Evolutionary conservation across 2,888 invertebrate genomes (phyloP), one percentile per base, ranked within the genome.

Genomic region (Euclidia mi): DNA sequence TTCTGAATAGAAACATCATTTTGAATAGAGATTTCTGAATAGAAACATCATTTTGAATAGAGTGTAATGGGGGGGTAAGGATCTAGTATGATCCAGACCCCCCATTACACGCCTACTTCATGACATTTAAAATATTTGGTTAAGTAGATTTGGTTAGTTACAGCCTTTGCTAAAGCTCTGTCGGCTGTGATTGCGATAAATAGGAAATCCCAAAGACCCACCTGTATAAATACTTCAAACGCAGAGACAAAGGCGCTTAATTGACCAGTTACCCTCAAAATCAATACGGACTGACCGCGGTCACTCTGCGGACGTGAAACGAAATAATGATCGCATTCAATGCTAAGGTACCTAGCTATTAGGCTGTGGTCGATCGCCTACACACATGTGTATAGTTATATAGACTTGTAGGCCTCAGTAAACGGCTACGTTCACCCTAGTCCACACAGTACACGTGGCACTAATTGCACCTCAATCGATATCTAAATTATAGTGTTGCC

Each of bases 321-420:
- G 85, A 86, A 85, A 85, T 83, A 83, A 81, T 81, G 77, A 85
- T 81, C 76, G 65, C 60, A 74, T 75, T 69, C 62, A 66, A 56
- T 69, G 55, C 34, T 34, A 48, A 51, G 40, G 49, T 59, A 72
- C 43, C 44, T 60, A 38, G 47, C 48, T 50, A 57, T 48, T 50
- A 56, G 28, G 40, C 17, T 42, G 6, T 28, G n/a, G 25, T 20
- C 14, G 28, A 11, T 15, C 20, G 11, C n/a, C 25, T 41, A 28
- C 34, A 9, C 31, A 15, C 1, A 9, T 10, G n/a, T 3, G 10
- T 29, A 29, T n/a, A 11, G 11, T 0, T 11, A 11, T 11, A 11
- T 32, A 32, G 1, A 12, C 32, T 32, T 32, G 11, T 32, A 32
- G 20, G 20, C 20, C 32, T 4, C 32, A 11, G 12, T 32, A 32